phyloP scores from a whole-genome alignment of 2,113 vertebrate species.

The Cinclus cinclus region DNA sequence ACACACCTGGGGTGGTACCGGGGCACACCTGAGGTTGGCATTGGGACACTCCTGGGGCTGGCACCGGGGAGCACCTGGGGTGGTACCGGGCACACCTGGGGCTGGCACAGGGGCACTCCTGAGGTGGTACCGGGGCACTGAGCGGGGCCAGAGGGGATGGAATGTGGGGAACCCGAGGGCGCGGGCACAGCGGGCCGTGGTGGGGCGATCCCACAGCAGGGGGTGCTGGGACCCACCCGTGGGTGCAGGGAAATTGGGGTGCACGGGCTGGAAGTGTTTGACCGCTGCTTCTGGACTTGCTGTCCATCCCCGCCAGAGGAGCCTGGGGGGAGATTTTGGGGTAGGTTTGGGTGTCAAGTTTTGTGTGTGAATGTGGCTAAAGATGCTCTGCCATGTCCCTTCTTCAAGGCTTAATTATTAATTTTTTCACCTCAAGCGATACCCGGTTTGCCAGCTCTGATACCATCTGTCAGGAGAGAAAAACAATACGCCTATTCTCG shows the following conservation, averaged over 20 bases:
- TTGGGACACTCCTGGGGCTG: too few relatives aligned
- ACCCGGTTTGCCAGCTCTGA: background rate
- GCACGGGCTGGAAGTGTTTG: accelerated
- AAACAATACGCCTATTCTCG: background rate
- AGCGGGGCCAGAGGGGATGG: background rate
- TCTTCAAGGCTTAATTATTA: background rate
- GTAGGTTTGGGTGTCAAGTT: accelerated
- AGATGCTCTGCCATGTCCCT: background rate
- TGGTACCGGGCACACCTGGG: too few relatives aligned
- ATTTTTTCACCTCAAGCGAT: background rate
- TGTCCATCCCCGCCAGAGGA: too few relatives aligned
- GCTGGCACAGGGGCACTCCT: background rate
- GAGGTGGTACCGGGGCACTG: background rate
- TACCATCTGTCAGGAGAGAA: background rate
- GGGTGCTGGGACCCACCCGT: background rate
- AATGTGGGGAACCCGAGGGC: background rate
- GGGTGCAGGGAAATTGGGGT: background rate
- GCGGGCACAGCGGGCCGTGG: background rate
- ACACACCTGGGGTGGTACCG: too few relatives aligned
- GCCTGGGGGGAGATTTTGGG: background rate
- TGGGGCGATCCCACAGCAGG: background rate
- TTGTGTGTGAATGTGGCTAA: background rate
- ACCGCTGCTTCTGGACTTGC: accelerated
- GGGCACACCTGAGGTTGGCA: too few relatives aligned
- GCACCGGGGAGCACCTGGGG: too few relatives aligned